Base-by-base conservation (phyloP, 2,797 vertebrate genomes). In the Knipowitschia caucasica region DNA sequence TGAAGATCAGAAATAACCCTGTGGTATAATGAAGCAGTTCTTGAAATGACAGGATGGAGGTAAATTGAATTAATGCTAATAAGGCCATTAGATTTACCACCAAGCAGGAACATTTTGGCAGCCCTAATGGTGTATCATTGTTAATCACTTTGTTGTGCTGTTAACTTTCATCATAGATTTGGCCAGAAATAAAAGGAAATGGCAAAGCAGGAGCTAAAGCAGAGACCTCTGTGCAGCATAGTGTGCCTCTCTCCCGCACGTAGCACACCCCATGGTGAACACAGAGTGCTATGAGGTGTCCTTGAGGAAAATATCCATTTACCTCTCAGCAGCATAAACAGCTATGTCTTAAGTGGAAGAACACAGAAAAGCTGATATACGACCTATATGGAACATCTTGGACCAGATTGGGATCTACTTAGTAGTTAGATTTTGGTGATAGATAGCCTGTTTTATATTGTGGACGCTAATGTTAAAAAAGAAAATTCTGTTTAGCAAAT, bases 131-230 rank as follows among this genome's bases (percentile, higher is more conserved):
- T 67, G 51, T 36, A 67, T 65, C 53, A 35, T 71, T 73, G 66
- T 81, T 84, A 83, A 88, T 88, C 75, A 75, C 73, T 77, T 72
- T 74, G 77, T 75, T 80, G 74, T 75, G 64, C 73, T 77, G 51
- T 53, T 34, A 77, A 82, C 82, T 81, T 83, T 81, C 71, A 82
- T 86, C 75, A 74, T 78, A 83, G 58, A 79, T 88, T 74, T 83
- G 78, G 72, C 81, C 63, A 51, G 54, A 40, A 77, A 53, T 54
- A 46, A 40, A 40, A 56, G 39, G 69, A 56, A 51, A 31, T 47
- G 47, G 63, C 66, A 36, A 70, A 76, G 67, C 75, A 77, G 44
- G 75, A 80, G 78, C 71, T 79, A 78, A 86, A 86, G 76, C 85
- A 87, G 78, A 82, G 80, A 83, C 83, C 80, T 77, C 81, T 81